Conservation (phyloP, 2,113 vertebrate species). For the Vimba vimba region DNA sequence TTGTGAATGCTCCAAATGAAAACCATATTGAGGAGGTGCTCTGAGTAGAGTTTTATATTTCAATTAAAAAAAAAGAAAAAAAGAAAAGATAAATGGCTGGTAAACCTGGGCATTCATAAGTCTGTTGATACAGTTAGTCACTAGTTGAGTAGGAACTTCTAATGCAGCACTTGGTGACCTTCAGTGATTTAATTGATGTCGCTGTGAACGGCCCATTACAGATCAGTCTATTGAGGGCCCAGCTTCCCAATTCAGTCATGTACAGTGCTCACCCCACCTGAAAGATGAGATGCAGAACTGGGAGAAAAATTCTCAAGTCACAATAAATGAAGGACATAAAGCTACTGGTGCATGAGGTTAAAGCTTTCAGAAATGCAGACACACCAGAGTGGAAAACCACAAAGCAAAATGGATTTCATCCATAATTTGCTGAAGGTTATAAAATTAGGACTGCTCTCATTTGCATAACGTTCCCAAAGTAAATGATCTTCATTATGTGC, state of each 20-base stretch:
- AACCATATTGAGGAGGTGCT: not conserved
- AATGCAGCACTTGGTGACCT: not conserved
- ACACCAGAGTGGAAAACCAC: not conserved
- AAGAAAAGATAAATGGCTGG: not conserved
- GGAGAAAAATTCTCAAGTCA: conserved; percentile 15
- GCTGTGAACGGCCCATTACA: not conserved
- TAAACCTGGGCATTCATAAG: not conserved
- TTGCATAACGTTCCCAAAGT: conserved; percentile 14
- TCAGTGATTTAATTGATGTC: not conserved
- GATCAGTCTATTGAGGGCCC: not conserved
- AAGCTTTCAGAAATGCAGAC: conserved; percentile 13
- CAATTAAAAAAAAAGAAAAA: not conserved
- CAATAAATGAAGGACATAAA: conserved; percentile 20
- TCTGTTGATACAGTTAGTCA: conserved; percentile 7
- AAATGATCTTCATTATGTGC: conserved; percentile 46
- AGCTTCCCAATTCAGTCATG: conserved; percentile 16
- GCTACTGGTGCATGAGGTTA: not conserved
- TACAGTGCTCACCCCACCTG: not conserved
- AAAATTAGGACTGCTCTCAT: conserved; percentile 30
- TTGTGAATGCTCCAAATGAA: not conserved
- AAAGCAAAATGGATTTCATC: conserved; percentile 3
- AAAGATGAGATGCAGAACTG: conserved; percentile 13
- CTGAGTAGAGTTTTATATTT: not conserved
- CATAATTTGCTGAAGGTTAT: conserved; percentile 13
- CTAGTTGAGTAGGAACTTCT: not conserved